Base-by-base conservation (phyloP, 1,140 invertebrate species). In the Polypedilum vanderplanki region DNA sequence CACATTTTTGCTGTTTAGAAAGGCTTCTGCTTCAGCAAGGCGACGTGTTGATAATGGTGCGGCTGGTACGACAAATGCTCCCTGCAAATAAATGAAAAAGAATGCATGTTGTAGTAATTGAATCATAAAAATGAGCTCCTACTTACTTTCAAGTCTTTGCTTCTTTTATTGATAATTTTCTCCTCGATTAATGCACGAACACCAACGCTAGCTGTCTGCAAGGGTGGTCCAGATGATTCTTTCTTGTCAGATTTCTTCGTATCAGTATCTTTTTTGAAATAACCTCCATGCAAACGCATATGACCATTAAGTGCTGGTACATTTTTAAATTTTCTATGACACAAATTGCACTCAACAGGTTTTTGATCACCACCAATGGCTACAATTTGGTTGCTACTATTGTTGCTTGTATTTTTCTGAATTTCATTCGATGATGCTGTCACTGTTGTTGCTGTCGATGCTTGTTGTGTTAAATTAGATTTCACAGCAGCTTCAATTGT, bases 261-360 rank as follows among this genome's bases (percentile, higher is more conserved):
- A 77, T 95, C 93, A 5, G 91, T 88, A 80, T 95, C 93, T 91
- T 97, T 97, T 84, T 97, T 97, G 81, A 96, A 94, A 83, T 97
- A 98, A 75, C 96, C 96, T 15, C 96, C 96, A 84, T 98, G 96
- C 22, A 98, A 86, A 78, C 96, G 86, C 96, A 98, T 98, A 81
- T 98, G 96, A 15, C 96, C 96, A 85, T 98, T 98, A 40, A 98
- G 87, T 17, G 96, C 96, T 7, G 96, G 94, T 82, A 97, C 92
- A 83, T 98, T 98, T 86, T 98, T 98, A 84, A 98, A 98, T 83
- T 94, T 92, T 74, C 94, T 87, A 83, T 96, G 92, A 82, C 96
- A 98, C 57, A 98, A 87, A 84, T 94, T 95, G 83, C 96, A 98
- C 82, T 96, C 93, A 22, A 97, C 95, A 24, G 93, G 94, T 81